Base-by-base conservation (phyloP, 2,797 vertebrate genomes). In the Pangasius krempfi region DNA sequence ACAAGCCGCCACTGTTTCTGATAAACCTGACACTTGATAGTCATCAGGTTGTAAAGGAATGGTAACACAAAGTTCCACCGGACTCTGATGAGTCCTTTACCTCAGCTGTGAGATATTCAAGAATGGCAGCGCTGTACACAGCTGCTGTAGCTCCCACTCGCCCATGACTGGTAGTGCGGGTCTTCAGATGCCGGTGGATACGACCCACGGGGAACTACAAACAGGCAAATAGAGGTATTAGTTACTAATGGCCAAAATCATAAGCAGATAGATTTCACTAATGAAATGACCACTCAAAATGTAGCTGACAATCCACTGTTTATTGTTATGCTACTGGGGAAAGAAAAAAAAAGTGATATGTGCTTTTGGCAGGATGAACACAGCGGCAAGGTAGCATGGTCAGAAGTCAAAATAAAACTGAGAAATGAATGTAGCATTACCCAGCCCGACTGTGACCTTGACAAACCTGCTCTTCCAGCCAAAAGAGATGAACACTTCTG, bases 21-120 rank as follows among this genome's bases (percentile, higher is more conserved):
- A 58, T 80, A 80, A 58, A 80, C 75, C n/a, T 37, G 58, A 83
- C 25, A 64, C 30, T 33, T 1, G 5, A 27, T 40, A 72, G 66
- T 73, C 18, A 25, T 52, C 5, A 14, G 9, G 50, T 22, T 58
- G 66, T 25, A 33, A 52, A 50, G 47, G 20, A 72, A 73, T 9
- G 20, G 40, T 16, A 40, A 40, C 20, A 27, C 50, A 37, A 85
- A 73, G 20, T 75, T 60, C 7, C 30, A 33, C 50, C 20, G 10
- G 44, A 68, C 14, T 30, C 2, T 64, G 33, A 44, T 62, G 14
- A 72, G 66, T 27, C 2, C 25, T 60, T 95, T 96, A 98, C 98
- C 97, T 99, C 98, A 22, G 98, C 98, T 0, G 98, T 99, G 93
- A 99, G 98, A 93, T 99, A 99, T 95, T 99, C 98, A 0, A 99